These are phyloP conservation scores for Zoanthus sociatus DNA, from an alignment of 92 coral and sea anemone genomes.

Conservation along the genomic window DNA sequence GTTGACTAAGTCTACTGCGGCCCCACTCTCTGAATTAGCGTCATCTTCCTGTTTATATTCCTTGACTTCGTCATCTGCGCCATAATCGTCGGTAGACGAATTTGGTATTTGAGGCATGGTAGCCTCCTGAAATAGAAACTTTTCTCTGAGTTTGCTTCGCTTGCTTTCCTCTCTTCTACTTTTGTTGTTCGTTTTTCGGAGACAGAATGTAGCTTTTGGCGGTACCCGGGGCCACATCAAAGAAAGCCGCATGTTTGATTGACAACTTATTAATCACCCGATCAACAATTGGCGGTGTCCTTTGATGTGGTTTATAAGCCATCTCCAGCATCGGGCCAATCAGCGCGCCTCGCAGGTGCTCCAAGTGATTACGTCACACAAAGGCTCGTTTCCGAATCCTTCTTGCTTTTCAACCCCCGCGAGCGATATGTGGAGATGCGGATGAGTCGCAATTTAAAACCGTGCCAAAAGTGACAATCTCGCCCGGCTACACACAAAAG, in stretches of 20 bases:
- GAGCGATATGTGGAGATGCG: conserved; percentile 25
- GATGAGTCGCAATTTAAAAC: background rate
- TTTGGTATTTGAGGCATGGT: conserved; percentile 98
- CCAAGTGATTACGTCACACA: conserved; percentile 45
- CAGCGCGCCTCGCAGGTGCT: conserved; percentile 73
- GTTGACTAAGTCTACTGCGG: conserved; percentile 97
- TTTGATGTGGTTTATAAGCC: conserved; percentile 55
- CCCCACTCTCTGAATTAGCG: conserved; percentile 94
- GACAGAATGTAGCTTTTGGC: conserved; percentile 78
- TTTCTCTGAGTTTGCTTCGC: conserved; percentile 65
- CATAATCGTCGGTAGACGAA: conserved; percentile 94
- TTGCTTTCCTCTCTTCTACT: conserved; percentile 64
- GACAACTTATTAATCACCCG: conserved; percentile 99
- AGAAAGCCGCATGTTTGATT: conserved; percentile 93
- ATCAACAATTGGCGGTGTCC: conserved; percentile 69
- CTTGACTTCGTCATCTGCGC: conserved; percentile 98
- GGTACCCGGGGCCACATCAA: conserved; percentile 89
- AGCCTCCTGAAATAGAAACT: conserved; percentile 70
- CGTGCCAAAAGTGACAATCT: background rate
- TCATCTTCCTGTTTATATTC: conserved; percentile 98
- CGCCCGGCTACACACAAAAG: conserved; percentile 13
- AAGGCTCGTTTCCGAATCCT: conserved; percentile 44
- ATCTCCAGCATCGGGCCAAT: conserved; percentile 80
- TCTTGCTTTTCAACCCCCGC: conserved; percentile 44
- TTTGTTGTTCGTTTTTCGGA: conserved; percentile 81